These are phyloP conservation scores for Pelochelys cantorii DNA, from an alignment of 2,797 vertebrate species.

Conservation along the genomic window DNA sequence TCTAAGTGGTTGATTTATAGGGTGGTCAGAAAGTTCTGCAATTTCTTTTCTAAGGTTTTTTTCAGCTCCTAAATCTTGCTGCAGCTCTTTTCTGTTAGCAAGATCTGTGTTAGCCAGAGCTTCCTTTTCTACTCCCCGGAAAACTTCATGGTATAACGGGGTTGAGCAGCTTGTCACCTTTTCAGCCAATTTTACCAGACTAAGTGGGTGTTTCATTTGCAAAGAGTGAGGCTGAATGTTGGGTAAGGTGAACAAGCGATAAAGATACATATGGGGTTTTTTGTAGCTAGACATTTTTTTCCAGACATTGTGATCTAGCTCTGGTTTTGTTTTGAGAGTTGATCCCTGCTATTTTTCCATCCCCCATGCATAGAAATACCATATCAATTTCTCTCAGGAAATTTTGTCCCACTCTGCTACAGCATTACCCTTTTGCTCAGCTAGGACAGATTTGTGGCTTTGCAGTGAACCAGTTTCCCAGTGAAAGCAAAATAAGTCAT, in stretches of 20 bases:
- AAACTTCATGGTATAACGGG: not conserved
- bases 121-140: not conserved
- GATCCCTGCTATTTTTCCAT: not conserved
- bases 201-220: not conserved
- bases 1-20: not conserved
- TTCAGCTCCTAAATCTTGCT: not conserved
- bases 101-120: not conserved
- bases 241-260: too few relatives aligned
- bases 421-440: too few relatives aligned
- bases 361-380: too few relatives aligned
- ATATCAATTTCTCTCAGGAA: not conserved
- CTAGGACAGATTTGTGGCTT: too few relatives aligned
- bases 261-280: not conserved
- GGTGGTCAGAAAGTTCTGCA: not conserved
- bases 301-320: not conserved
- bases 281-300: not conserved
- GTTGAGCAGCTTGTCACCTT: not conserved
- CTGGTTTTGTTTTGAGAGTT: not conserved
- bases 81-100: not conserved
- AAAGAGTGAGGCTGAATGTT: too few relatives aligned
- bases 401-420: too few relatives aligned
- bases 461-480: too few relatives aligned
- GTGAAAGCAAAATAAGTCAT: too few relatives aligned
- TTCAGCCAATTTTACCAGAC: not conserved
- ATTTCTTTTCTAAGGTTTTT: not conserved